These are phyloP conservation scores for Drepana arcuata DNA, from an alignment of 1,140 invertebrate species.

Conservation along the genomic window DNA sequence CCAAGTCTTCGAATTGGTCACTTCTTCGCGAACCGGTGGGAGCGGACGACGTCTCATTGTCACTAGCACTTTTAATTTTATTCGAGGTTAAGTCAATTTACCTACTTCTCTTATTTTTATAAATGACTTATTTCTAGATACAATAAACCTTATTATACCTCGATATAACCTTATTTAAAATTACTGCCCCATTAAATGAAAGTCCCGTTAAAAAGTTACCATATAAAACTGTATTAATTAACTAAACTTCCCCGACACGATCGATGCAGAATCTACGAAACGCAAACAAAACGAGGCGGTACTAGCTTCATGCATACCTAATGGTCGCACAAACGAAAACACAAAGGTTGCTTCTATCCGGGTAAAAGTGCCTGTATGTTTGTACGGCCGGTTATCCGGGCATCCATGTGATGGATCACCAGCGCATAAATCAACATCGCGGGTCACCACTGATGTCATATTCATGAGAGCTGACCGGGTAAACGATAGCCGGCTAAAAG, in stretches of 20 bases:
- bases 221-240: too few relatives aligned
- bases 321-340: constrained; percentile 14
- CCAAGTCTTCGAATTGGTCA: constrained; percentile 36
- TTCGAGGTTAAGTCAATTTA: constrained; percentile 3
- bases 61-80: constrained; percentile 35
- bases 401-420: constrained; percentile 37
- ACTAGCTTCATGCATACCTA: constrained; percentile 29
- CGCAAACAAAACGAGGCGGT: constrained; percentile 4
- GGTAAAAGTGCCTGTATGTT: constrained; percentile 23
- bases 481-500: constrained; percentile 35
- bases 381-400: constrained; percentile 26
- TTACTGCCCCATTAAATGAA: constrained; percentile 1
- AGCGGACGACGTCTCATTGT: constrained; percentile 58
- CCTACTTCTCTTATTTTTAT: not conserved
- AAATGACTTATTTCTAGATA: not conserved
- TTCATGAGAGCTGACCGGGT: constrained; percentile 44
- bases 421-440: constrained; percentile 46
- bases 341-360: constrained; percentile 14
- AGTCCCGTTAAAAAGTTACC: too few relatives aligned
- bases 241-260: not conserved
- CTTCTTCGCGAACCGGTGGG: constrained; percentile 58
- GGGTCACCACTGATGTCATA: constrained; percentile 57
- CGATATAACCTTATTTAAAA: constrained; percentile 1
- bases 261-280: not conserved
- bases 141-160: not conserved